Evolutionary conservation across 2,888 invertebrate species (phyloP).

Genomic region (Oscheius sp.): DNA sequence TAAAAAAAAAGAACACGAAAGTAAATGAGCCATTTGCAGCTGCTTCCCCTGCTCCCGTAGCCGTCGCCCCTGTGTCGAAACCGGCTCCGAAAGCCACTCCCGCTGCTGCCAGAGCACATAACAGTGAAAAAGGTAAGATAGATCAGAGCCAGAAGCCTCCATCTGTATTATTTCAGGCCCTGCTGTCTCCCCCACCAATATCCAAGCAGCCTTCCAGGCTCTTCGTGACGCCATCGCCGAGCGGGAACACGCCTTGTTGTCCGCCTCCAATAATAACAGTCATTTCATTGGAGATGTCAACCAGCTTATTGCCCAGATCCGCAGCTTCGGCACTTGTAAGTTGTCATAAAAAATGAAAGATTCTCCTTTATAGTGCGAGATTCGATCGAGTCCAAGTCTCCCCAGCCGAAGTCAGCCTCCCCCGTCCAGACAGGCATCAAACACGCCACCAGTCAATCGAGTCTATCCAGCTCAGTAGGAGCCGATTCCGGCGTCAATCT

Average conservation of each 20-base stretch:
- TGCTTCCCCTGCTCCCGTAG: conserved; percentile 41
- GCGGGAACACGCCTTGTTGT: conserved; percentile 56
- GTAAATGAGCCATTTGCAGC: conserved; percentile 5
- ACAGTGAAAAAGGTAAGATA: conserved; percentile 4
- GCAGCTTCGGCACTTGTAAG: conserved; percentile 34
- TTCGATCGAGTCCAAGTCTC: conserved; percentile 18
- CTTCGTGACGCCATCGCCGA: conserved; percentile 50
- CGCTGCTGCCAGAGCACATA: conserved; percentile 24
- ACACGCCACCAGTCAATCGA: conserved; percentile 67
- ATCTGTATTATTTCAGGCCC: not conserved
- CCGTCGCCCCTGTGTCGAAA: conserved; percentile 29
- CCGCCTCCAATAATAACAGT: conserved; percentile 32
- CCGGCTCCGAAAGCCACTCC: conserved; percentile 16
- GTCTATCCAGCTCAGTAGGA: conserved; percentile 65
- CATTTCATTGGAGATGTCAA: conserved; percentile 23
- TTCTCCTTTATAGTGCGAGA: conserved; percentile 36
- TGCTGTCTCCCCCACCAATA: not conserved
- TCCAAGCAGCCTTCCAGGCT: conserved; percentile 40
- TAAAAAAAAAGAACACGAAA: too few species aligned
- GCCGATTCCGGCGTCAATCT: conserved; percentile 68
- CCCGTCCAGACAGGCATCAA: conserved; percentile 57
- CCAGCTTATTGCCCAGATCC: conserved; percentile 38
- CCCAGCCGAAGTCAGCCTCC: conserved; percentile 28
- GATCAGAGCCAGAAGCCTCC: not conserved
- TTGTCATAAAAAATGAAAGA: not conserved